A percentile compares a stretch with the other conserved stretches of the same genome.
Conservation (phyloP, 1,140 invertebrate species). For the Thalassaphorura encarpata region DNA sequence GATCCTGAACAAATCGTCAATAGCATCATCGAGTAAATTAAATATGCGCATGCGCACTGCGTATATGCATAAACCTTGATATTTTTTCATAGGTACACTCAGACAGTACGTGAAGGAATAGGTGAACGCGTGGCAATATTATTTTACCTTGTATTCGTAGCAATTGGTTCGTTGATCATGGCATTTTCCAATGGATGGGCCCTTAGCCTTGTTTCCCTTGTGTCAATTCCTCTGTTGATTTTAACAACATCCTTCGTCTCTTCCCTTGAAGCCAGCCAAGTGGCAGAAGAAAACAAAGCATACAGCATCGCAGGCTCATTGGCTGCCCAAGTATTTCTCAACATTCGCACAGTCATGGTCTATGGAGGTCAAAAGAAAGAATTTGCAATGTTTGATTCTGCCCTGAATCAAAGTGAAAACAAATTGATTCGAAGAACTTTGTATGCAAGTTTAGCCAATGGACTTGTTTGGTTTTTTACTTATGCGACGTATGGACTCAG, state of each 20-base stretch:
- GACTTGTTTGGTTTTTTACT: constrained; percentile 35
- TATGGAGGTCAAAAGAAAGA: constrained; percentile 68
- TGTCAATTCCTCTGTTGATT: constrained; percentile 4
- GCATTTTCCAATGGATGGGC: constrained; percentile 42
- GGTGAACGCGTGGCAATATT: constrained; percentile 50
- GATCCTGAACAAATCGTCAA: neutral
- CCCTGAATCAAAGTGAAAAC: neutral
- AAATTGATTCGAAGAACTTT: neutral
- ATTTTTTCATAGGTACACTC: constrained; percentile 45
- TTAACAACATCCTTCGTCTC: neutral
- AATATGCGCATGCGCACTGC: no score
- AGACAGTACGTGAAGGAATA: constrained; percentile 49
- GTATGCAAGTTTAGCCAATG: constrained; percentile 35
- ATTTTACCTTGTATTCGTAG: constrained; percentile 39
- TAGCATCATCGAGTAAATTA: constrained; percentile 46
- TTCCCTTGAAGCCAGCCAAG: neutral
- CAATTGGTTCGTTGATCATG: constrained; percentile 38
- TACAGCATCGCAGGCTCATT: constrained; percentile 64
- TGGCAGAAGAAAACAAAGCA: constrained; percentile 60
- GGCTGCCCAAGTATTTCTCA: constrained; percentile 65
- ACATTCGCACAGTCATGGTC: constrained; percentile 66
- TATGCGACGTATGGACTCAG: constrained; percentile 34
- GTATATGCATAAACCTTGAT: no score
- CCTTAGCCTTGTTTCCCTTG: constrained; percentile 31
- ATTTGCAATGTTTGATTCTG: constrained; percentile 44